These are phyloP conservation scores for Drosophila pectinifera DNA, from an alignment of 1,140 invertebrate species.

Conservation along the genomic window DNA sequence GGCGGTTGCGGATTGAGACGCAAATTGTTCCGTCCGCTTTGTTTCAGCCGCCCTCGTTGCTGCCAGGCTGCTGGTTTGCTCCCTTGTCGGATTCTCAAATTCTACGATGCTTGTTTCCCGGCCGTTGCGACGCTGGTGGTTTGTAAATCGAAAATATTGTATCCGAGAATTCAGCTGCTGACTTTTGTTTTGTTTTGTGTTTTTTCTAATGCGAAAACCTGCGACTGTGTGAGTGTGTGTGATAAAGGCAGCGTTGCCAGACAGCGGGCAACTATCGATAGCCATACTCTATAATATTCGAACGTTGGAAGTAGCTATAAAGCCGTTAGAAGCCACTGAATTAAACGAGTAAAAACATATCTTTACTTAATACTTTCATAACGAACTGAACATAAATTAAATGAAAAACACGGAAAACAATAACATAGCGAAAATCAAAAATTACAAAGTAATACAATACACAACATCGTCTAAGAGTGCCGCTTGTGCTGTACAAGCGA, in stretches of 20 bases:
- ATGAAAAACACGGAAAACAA: too few species aligned
- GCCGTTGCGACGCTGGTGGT: background rate
- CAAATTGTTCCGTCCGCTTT: constrained; percentile 40
- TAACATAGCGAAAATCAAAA: too few species aligned
- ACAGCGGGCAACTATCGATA: background rate
- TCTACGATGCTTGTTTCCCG: background rate
- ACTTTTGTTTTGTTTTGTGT: constrained; percentile 42
- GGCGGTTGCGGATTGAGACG: constrained; percentile 37
- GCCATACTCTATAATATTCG: background rate
- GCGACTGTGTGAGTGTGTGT: constrained; percentile 25
- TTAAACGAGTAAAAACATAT: background rate
- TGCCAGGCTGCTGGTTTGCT: constrained; percentile 1
- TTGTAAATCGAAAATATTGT: constrained; percentile 24
- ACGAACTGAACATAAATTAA: too few species aligned
- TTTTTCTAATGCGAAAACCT: constrained; percentile 31
- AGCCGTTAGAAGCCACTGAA: background rate
- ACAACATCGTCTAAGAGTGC: too few species aligned
- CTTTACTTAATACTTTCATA: too few species aligned
- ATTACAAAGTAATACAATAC: too few species aligned
- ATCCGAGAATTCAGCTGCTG: constrained; percentile 14
- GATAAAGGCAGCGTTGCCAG: constrained; percentile 25
- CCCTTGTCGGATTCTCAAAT: background rate
- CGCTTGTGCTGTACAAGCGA: too few species aligned
- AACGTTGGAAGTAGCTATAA: background rate
- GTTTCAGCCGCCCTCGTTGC: constrained; percentile 11